A percentile compares a stretch with the other conserved stretches of the same genome.
Evolutionary conservation across 2,113 vertebrate species (phyloP).

Genomic region (Upupa epops): DNA sequence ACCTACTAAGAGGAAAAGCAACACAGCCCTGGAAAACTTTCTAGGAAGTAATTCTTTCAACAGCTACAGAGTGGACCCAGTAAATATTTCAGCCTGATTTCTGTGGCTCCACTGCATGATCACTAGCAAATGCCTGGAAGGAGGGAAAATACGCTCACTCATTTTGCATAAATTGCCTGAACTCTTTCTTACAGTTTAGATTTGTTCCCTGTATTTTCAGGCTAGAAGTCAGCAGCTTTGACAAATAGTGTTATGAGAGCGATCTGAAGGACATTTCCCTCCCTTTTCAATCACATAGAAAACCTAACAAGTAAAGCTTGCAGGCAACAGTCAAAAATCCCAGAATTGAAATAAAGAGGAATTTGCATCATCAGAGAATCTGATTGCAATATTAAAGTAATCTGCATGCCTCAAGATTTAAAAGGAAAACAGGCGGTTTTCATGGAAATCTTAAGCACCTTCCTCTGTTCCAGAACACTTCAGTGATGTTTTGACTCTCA

Average conservation of each 20-base stretch:
- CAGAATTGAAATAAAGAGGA: background rate
- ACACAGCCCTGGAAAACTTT: background rate
- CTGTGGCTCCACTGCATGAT: background rate
- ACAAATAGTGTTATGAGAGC: background rate
- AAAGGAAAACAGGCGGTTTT: background rate
- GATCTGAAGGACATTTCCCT: background rate
- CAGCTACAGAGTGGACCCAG: background rate
- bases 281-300: background rate
- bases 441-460: background rate
- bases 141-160: background rate
- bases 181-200: background rate
- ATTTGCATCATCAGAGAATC: background rate
- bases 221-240: background rate
- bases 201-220: background rate
- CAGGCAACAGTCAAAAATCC: background rate
- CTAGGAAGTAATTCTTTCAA: background rate
- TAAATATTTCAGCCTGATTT: background rate
- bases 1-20: background rate
- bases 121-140: background rate
- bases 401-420: background rate
- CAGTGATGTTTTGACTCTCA: background rate
- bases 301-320: background rate
- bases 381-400: background rate
- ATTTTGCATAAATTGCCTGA: background rate
- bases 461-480: background rate